Conservation (phyloP, 64 coral and sea anemone species). For the Exaiptasia diaphana region DNA sequence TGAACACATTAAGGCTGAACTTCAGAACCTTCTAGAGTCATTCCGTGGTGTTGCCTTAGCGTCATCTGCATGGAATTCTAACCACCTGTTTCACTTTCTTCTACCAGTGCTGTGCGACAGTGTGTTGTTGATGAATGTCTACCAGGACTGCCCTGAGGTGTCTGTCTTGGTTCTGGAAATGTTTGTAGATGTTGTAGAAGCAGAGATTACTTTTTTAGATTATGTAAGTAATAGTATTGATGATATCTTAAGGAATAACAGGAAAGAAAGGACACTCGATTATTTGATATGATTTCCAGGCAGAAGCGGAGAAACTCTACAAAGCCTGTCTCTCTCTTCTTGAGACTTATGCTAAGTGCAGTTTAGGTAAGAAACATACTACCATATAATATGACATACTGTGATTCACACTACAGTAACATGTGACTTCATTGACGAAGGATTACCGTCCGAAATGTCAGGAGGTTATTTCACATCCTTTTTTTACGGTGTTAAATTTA, state of each 20-base stretch:
- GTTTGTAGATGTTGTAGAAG: conserved; percentile 71
- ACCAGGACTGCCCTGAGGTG: conserved; percentile 86
- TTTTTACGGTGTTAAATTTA: too few relatives aligned
- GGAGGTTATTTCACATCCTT: too few relatives aligned
- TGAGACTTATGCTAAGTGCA: conserved; percentile 80
- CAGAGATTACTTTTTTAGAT: conserved; percentile 57
- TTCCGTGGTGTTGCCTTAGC: conserved; percentile 82
- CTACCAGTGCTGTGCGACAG: conserved; percentile 63
- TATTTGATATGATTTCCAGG: too few relatives aligned
- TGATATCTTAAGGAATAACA: not conserved
- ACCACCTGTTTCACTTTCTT: conserved; percentile 60
- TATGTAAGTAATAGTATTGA: conserved; percentile 44
- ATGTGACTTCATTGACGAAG: too few relatives aligned
- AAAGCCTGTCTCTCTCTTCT: conserved; percentile 75
- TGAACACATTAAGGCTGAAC: conserved; percentile 60
- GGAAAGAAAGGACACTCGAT: too few relatives aligned
- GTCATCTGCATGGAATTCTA: conserved; percentile 48
- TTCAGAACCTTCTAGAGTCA: conserved; percentile 71
- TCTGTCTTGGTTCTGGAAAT: conserved; percentile 74
- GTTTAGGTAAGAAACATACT: conserved; percentile 54
- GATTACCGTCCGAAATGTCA: too few relatives aligned
- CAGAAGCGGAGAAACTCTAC: conserved; percentile 50
- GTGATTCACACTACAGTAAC: too few relatives aligned
- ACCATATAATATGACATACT: too few relatives aligned
- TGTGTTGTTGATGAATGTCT: conserved; percentile 63